Evolutionary conservation across 2,113 vertebrate species (phyloP).

Genomic region (Nothobranchius furzeri): DNA sequence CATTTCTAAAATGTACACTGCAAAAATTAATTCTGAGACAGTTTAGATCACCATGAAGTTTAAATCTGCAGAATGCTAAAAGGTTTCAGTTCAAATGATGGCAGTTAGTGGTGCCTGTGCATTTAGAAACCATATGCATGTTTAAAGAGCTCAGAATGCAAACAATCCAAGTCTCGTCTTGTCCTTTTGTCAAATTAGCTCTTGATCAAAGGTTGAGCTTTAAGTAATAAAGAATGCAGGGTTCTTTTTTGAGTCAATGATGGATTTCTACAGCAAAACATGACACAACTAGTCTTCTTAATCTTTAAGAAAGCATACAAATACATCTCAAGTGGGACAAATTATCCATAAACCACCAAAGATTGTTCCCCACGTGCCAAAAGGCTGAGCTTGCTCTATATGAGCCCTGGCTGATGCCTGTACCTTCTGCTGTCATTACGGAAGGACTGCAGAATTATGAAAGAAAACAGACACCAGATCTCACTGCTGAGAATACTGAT

Average conservation of each 20-base stretch:
- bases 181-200: slow-evolving; percentile 13
- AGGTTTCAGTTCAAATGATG: not conserved
- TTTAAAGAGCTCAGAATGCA: slow-evolving; percentile 12
- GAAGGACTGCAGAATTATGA: slow-evolving; percentile 51
- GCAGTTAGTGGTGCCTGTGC: not conserved
- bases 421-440: slow-evolving; percentile 39
- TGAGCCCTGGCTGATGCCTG: slow-evolving; percentile 25
- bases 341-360: slow-evolving; percentile 24
- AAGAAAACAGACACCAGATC: slow-evolving; percentile 22
- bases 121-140: not conserved
- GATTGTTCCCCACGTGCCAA: slow-evolving; percentile 22
- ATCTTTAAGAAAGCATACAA: slow-evolving; percentile 15
- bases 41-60: not conserved
- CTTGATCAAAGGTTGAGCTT: slow-evolving; percentile 29
- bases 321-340: slow-evolving; percentile 6
- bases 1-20: not conserved
- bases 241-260: slow-evolving; percentile 38
- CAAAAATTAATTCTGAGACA: not conserved
- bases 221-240: slow-evolving; percentile 38
- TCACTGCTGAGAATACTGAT: slow-evolving; percentile 55
- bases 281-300: slow-evolving; percentile 19
- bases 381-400: slow-evolving; percentile 20
- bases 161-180: slow-evolving; percentile 18
- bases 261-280: slow-evolving; percentile 29
- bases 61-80: not conserved